Evolutionary conservation across 2,888 invertebrate genomes (phyloP).

Genomic region (Athalia circularis): DNA sequence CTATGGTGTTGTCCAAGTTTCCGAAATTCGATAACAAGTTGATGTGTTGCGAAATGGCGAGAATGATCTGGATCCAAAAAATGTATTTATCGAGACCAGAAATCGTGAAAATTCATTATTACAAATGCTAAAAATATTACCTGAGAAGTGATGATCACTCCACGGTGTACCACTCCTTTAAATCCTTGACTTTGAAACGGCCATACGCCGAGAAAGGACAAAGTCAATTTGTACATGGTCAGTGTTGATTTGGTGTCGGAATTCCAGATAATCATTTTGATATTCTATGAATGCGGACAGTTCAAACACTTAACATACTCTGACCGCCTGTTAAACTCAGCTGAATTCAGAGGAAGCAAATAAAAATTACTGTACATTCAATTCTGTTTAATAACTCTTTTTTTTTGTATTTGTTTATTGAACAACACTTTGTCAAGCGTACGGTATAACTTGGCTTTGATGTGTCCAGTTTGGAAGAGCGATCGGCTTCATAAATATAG

Average conservation of each 20-base stretch:
- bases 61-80: background rate
- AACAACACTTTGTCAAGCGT: background rate
- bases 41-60: background rate
- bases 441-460: background rate
- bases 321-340: no score
- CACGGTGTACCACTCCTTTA: background rate
- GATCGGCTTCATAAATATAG: constrained; percentile 11
- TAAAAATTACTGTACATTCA: background rate
- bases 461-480: background rate
- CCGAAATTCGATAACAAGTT: background rate
- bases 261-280: background rate
- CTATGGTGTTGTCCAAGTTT: constrained; percentile 8
- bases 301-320: no score
- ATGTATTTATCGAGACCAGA: background rate
- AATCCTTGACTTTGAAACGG: background rate
- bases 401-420: background rate
- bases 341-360: background rate
- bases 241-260: background rate
- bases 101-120: background rate
- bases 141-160: background rate
- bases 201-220: constrained; percentile 27
- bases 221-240: background rate
- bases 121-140: background rate
- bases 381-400: background rate
- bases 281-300: background rate